Conservation (phyloP, 2,113 vertebrate genomes). For the Pontoporia blainvillei region DNA sequence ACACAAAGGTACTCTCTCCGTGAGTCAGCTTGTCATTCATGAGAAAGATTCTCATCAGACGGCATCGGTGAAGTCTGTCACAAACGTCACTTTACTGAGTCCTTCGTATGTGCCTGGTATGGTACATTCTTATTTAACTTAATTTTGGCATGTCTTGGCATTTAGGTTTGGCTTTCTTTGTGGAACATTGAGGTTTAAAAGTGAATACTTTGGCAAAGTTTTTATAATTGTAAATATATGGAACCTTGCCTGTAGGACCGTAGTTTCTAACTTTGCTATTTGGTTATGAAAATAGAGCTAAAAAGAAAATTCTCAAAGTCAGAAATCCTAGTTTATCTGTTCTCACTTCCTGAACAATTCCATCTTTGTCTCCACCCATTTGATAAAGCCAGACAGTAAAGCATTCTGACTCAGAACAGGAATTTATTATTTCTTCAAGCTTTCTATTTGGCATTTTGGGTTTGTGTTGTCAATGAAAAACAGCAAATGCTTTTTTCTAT, state of each 20-base stretch:
- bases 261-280: background rate
- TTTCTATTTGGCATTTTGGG: conserved; percentile 61
- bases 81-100: background rate
- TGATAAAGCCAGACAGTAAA: background rate
- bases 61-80: background rate
- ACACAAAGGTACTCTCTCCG: accelerated
- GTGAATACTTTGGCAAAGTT: background rate
- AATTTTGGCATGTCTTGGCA: background rate
- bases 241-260: background rate
- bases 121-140: background rate
- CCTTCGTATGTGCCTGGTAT: background rate
- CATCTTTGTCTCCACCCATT: conserved; percentile 15
- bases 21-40: background rate
- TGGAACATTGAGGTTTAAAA: conserved; percentile 1
- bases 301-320: background rate
- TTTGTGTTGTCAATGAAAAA: conserved; percentile 39
- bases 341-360: conserved; percentile 30
- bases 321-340: conserved; percentile 2
- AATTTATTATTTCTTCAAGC: conserved; percentile 37
- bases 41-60: background rate
- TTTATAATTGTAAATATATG: background rate
- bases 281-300: conserved; percentile 7
- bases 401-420: conserved; percentile 25
- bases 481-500: conserved; percentile 33
- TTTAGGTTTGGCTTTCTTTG: background rate